A percentile compares a stretch with the other conserved stretches of the same genome.
Conservation (phyloP, 2,888 invertebrate species). For the Electrophaes corylata region DNA sequence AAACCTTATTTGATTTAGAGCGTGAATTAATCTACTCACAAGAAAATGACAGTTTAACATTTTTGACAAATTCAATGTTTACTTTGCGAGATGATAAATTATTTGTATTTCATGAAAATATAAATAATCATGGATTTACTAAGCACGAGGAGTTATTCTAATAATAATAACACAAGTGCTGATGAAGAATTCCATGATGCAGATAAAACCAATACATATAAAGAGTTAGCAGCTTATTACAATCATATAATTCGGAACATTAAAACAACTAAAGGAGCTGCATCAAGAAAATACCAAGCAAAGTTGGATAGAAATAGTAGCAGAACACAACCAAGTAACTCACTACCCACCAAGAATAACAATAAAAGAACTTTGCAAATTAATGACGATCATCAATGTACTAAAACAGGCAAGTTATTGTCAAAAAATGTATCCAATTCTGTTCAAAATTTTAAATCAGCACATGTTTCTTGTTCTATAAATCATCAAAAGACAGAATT, state of each 20-base stretch:
- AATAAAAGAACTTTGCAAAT: constrained; percentile 3
- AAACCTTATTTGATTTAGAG: not conserved
- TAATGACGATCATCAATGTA: constrained; percentile 1
- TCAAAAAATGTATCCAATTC: not conserved
- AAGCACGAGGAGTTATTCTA: constrained; percentile 16
- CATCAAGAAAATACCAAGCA: constrained; percentile 3
- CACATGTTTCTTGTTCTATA: constrained; percentile 8
- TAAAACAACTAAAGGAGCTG: not conserved
- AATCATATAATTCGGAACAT: constrained; percentile 13
- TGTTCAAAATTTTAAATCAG: not conserved
- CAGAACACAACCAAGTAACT: not conserved
- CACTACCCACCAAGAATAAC: not conserved
- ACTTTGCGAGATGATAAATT: constrained; percentile 26
- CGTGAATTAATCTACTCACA: not conserved
- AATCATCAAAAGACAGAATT: not conserved
- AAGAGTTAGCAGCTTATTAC: constrained; percentile 11
- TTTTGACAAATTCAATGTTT: constrained; percentile 21
- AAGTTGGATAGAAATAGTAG: constrained; percentile 4
- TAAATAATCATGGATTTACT: constrained; percentile 30
- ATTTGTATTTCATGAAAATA: constrained; percentile 13
- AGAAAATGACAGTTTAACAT: not conserved
- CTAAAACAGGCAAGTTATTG: not conserved
- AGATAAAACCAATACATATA: not conserved
- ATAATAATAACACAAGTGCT: constrained; percentile 5
- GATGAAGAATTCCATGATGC: not conserved